Base-by-base conservation (phyloP, 2,113 vertebrate species). In the Limanda limanda region DNA sequence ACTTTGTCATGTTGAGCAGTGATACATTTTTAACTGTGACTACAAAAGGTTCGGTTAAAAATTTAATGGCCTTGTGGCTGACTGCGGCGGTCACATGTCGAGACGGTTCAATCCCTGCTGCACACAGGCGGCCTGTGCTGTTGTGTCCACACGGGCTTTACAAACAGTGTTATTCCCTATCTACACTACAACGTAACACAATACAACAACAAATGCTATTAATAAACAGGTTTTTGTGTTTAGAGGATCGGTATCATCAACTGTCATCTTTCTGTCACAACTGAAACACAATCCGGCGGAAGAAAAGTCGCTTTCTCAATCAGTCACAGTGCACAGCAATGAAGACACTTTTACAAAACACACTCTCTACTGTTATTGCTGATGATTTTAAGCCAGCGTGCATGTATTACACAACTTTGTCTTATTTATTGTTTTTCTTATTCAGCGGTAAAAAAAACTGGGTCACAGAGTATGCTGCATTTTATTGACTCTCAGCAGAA, bases 11-110 rank as follows among this genome's bases (percentile, higher is more conserved):
- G 81, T 92, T 83, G 92, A 92, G 88, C 55, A 78, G 58, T 86
- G 86, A 95, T 96, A 92, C 95, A 95, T 95, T 93, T 96, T 98
- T 97, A 95, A 97, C 89, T 80, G 72, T 83, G 91, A 94, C 86
- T 93, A 95, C 92, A 95, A 95, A 96, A 94, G 91, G 93, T 84
- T 93, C 94, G 89, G 78, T 95, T 94, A 96, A 96, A 95, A 95
- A 95, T 95, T 93, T 93, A 94, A 89, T 48, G 76, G 83, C 81
- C 86, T 92, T 69, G 75, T 92, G 89, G 90, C 89, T 91, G 88
- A 84, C 92, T 68, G 90, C 89, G 92, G 87, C 89, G 95, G 93
- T 96, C 94, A 92, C 84, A 84, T 88, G 90, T 86, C 76, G 84
- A 87, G 89, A 78, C 73, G 61, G 61, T 88, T 93, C 86, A 90